Base-by-base conservation (phyloP, 2,888 invertebrate species). In the Meandrusa payeni region DNA sequence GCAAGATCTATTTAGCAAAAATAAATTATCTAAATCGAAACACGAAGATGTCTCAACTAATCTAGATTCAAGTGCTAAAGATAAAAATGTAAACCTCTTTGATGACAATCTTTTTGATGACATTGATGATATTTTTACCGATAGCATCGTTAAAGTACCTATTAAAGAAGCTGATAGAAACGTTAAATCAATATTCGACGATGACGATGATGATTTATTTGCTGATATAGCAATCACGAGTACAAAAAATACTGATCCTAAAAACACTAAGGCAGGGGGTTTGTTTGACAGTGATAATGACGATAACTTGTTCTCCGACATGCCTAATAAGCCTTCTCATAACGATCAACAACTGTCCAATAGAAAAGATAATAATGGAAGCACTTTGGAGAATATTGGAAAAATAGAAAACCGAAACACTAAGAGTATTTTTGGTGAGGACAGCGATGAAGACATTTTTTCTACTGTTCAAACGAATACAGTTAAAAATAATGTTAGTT, bases 81-180 rank as follows among this genome's bases (percentile, higher is more conserved):
- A 41, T 10, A 49, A 66, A 42, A 76, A 72, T 51, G 56, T 76
- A 10, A 81, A 86, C 61, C 46, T 81, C 2, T 83, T 85, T 29
- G 76, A 64, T 46, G 83, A 85, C 51, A 70, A 79, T 54, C 56
- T 87, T 36, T 87, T 87, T 52, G 87, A 86, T 68, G 86, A 87
- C 51, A 76, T 83, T 2, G 85, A 86, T 52, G 78, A 86, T 62
- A 77, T 85, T 29, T 86, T 85, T 48, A 68, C 74, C 4, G 71
- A 61, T n/a, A 67, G 69, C 23, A 54, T 76, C 17, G 54, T 63
- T 5, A 76, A 61, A 56, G 60, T 63, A 3, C 49, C 63, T 1
- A 53, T 54, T n/a, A 62, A 67, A 49, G 48, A 47, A 3, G 47
- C 52, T 27, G 54, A 52, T 39, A 56, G 54, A 22, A 58, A 48